Percentiles rank a stretch among this genome's conserved stretches.
phyloP scores from a whole-genome alignment of 2,113 vertebrate genomes.

The Microtus ochrogaster region DNA sequence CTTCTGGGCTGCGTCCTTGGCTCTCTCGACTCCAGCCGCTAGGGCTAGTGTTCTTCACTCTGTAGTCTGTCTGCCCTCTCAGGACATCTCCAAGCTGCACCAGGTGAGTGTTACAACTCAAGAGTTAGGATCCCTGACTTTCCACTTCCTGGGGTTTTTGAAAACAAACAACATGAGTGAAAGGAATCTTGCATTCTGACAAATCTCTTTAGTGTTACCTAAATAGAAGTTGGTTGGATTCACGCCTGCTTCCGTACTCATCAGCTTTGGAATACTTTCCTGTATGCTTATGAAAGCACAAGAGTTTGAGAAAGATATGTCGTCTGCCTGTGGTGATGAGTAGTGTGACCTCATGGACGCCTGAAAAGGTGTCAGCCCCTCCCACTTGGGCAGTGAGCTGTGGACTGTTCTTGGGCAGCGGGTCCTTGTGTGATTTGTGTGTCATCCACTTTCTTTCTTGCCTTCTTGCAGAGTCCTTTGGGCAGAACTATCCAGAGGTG shows the following conservation, averaged over 20 bases:
- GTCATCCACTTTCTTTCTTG: slow-evolving; percentile 50
- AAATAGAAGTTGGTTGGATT: slow-evolving; percentile 22
- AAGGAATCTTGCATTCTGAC: slow-evolving; percentile 24
- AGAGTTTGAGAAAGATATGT: not conserved
- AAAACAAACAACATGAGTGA: not conserved
- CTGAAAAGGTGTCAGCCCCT: not conserved
- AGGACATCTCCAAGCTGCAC: not conserved
- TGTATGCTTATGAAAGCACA: not conserved
- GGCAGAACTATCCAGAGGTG: slow-evolving; percentile 99
- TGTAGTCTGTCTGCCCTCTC: not conserved
- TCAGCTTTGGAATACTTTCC: not conserved
- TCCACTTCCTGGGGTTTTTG: not conserved
- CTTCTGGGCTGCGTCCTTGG: not conserved
- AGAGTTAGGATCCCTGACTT: not conserved
- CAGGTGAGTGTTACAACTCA: not conserved
- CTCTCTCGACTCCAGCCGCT: not conserved
- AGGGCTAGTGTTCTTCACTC: not conserved
- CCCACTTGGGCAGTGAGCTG: not conserved
- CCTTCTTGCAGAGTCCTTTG: slow-evolving; percentile 93
- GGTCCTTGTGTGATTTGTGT: not conserved
- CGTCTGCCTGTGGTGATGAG: not conserved
- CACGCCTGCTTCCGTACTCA: not conserved
- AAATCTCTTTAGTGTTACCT: slow-evolving; percentile 26
- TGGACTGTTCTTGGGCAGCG: not conserved
- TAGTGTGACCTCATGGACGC: not conserved